Percentiles rank a stretch among this genome's conserved stretches.
These are phyloP conservation scores for Cordylochernes scorpioides DNA, from an alignment of 2,888 invertebrate species.

Conservation along the genomic window DNA sequence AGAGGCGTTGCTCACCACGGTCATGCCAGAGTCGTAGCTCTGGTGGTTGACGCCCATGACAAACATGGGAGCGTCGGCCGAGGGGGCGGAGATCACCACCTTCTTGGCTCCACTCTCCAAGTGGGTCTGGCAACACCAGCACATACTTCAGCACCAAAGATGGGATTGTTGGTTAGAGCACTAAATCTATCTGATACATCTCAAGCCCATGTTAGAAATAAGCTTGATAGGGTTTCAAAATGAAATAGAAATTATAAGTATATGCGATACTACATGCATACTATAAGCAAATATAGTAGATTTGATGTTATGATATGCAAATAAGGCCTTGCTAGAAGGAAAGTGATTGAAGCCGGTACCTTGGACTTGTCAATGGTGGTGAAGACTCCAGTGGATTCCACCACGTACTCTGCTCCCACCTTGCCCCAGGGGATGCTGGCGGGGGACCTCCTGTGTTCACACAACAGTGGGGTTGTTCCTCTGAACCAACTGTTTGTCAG, in stretches of 20 bases:
- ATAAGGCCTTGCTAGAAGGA: background rate
- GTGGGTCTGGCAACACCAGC: slow-evolving; percentile 33
- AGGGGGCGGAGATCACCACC: slow-evolving; percentile 90
- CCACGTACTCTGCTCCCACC: slow-evolving; percentile 78
- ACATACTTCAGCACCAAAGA: no score
- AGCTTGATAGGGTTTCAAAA: no score
- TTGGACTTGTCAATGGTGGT: slow-evolving; percentile 76
- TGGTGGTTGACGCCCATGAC: slow-evolving; percentile 88
- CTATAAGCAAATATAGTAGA: no score
- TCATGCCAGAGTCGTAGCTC: slow-evolving; percentile 48
- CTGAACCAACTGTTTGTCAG: no score
- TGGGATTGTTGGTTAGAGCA: no score
- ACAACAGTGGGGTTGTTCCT: no score
- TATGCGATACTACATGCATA: no score
- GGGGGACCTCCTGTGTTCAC: slow-evolving; percentile 29
- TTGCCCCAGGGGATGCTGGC: slow-evolving; percentile 60
- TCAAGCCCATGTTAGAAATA: no score
- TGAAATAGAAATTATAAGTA: no score
- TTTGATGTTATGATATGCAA: no score
- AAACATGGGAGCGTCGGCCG: slow-evolving; percentile 97
- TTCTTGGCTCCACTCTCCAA: slow-evolving; percentile 75
- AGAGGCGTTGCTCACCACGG: slow-evolving; percentile 76
- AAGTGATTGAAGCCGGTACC: slow-evolving; percentile 22
- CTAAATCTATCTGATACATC: no score
- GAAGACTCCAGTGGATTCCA: slow-evolving; percentile 96